A percentile compares a stretch with the other conserved stretches of the same genome.
Conservation (phyloP, 2,113 vertebrate species). For the Meles meles region DNA sequence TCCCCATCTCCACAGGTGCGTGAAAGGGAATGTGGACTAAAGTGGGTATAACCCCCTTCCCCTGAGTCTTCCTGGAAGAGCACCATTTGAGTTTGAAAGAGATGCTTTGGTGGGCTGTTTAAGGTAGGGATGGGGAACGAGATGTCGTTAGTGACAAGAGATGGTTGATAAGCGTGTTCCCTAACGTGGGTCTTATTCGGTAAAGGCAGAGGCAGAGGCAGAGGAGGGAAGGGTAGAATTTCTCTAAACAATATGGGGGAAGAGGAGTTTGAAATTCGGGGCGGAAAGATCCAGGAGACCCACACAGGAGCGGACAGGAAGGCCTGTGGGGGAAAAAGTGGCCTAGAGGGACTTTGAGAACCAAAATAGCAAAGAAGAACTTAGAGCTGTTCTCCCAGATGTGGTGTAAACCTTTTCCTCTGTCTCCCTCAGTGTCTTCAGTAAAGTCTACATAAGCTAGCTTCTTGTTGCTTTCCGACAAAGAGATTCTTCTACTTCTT, state of each 20-base stretch:
- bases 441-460: background rate
- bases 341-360: background rate
- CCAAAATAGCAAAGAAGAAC: background rate
- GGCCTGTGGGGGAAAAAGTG: background rate
- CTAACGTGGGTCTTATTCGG: background rate
- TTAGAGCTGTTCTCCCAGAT: background rate
- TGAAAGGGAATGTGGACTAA: background rate
- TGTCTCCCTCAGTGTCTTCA: background rate
- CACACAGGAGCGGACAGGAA: accelerated
- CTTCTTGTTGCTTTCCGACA: background rate
- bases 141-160: background rate
- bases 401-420: background rate
- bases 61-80: background rate
- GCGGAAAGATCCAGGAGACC: background rate
- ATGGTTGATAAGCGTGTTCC: background rate
- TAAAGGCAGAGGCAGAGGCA: background rate
- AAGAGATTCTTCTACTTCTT: background rate
- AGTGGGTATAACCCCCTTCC: background rate
- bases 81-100: background rate
- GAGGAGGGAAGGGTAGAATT: background rate
- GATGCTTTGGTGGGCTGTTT: background rate
- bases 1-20: no score
- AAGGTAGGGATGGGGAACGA: background rate
- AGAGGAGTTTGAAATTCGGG: background rate
- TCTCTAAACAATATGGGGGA: background rate